phyloP scores from a whole-genome alignment of 2,888 invertebrate species.

The Amphipyra tragopoginis region DNA sequence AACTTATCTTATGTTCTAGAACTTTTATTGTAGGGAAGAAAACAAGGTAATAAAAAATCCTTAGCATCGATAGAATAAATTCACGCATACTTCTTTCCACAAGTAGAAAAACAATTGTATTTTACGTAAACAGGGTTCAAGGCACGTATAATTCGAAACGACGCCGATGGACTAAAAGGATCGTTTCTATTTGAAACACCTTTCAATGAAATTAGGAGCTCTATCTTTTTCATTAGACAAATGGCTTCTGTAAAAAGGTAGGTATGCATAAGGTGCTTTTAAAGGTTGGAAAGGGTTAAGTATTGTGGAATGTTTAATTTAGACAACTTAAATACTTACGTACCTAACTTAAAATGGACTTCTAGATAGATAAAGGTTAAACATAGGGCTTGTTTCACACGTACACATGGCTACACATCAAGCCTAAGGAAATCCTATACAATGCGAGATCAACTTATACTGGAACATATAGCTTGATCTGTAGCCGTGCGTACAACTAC shows the following conservation, averaged over 20 bases:
- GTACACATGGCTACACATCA: too few species aligned
- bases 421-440: too few species aligned
- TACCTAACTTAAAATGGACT: neutral
- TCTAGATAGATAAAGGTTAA: too few species aligned
- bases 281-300: slow-evolving; percentile 33
- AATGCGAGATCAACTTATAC: too few species aligned
- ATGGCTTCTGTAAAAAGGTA: slow-evolving; percentile 45
- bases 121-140: slow-evolving; percentile 59
- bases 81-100: slow-evolving; percentile 25
- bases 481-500: too few species aligned
- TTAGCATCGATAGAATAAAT: slow-evolving; percentile 45
- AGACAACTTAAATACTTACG: neutral
- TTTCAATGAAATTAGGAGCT: slow-evolving; percentile 59
- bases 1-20: slow-evolving; percentile 2
- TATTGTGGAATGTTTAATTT: slow-evolving; percentile 5
- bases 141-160: slow-evolving; percentile 55
- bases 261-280: slow-evolving; percentile 32
- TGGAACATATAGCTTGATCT: too few species aligned
- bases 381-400: too few species aligned
- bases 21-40: slow-evolving; percentile 18
- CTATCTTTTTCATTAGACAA: slow-evolving; percentile 60
- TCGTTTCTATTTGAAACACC: slow-evolving; percentile 53
- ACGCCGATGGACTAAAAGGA: slow-evolving; percentile 42
- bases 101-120: slow-evolving; percentile 48
- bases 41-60: slow-evolving; percentile 53